Evolutionary conservation across 2,888 invertebrate species (phyloP), one percentile per base, ranked within the genome.

Genomic region (Meganola albula): DNA sequence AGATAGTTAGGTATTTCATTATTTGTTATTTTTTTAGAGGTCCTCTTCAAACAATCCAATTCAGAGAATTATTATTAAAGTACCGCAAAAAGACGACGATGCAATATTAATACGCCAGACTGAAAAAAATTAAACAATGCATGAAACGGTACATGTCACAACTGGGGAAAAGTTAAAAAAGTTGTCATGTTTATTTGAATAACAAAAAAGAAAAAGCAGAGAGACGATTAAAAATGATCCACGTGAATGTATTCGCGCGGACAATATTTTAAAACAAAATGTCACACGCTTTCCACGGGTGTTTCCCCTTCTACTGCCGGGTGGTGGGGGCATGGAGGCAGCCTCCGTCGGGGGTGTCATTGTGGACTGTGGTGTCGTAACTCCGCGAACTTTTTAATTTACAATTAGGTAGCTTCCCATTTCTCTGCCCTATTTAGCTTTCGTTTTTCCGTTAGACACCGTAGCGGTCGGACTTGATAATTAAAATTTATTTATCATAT

Each of bases 241-340:
- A 76, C 75, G 77, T 75, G 79, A 83, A 82, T 73, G 80, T 83
- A 75, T 80, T 80, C 78, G 78, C 71, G 79, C 74, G 78, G 76
- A 83, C 83, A 84, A 85, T 85, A 85, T 85, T 84, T 85, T 84
- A 82, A 83, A 85, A 85, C 84, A 84, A 82, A 84, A 82, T 83
- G 83, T 85, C 83, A 84, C 84, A 84, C 82, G 80, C 79, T 82
- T 82, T 83, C 80, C 78, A 76, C 83, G 79, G 73, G 69, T 72
- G 72, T 74, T 74, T 59, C 67, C 67, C 70, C 57, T 62, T 56
- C 48, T 51, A 59, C 59, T 41, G 34, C 39, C 42, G 51, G 45
- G 54, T 37, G 57, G 38, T 40, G 47, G 49, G 40, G 38, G 44
- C 46, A 45, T 56, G 48, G 58, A 70, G 61, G 62, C 58, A 49